These are phyloP conservation scores for Entomobrya multifasciata DNA, from an alignment of 2,888 invertebrate genomes.

Conservation along the genomic window DNA sequence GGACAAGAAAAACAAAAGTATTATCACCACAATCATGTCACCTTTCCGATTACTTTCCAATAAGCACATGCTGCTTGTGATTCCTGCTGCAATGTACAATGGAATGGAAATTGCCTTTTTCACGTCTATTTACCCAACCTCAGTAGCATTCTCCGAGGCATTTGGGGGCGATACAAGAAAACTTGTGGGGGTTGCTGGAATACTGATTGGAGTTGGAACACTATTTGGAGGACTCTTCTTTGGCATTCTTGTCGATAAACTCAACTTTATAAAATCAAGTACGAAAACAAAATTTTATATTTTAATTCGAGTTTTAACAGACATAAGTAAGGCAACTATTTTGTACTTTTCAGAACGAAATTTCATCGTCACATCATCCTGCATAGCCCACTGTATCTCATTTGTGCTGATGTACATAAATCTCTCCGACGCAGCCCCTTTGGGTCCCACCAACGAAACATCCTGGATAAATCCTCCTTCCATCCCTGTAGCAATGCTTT, in stretches of 20 bases:
- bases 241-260: slow-evolving; percentile 93
- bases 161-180: slow-evolving; percentile 91
- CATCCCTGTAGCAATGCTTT: slow-evolving; percentile 86
- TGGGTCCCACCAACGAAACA: slow-evolving; percentile 85
- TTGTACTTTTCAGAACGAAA: slow-evolving; percentile 83
- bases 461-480: slow-evolving; percentile 72
- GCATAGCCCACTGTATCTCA: slow-evolving; percentile 89
- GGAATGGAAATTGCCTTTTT: slow-evolving; percentile 96
- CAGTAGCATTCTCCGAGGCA: slow-evolving; percentile 88
- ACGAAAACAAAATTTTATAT: too few species aligned
- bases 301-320: too few species aligned
- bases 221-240: slow-evolving; percentile 93
- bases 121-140: slow-evolving; percentile 96
- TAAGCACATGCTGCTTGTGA: slow-evolving; percentile 90
- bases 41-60: slow-evolving; percentile 60
- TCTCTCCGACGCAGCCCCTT: slow-evolving; percentile 90
- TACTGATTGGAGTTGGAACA: slow-evolving; percentile 96
- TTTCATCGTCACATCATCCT: slow-evolving; percentile 93
- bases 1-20: not conserved
- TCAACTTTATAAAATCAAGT: slow-evolving; percentile 85
- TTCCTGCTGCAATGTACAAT: slow-evolving; percentile 87
- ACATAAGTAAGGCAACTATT: too few species aligned
- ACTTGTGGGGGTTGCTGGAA: slow-evolving; percentile 94
- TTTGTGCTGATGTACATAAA: slow-evolving; percentile 94
- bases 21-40: slow-evolving; percentile 23